These are phyloP conservation scores for Cirrhinus mrigala DNA, from an alignment of 2,797 vertebrate species.

Conservation along the genomic window DNA sequence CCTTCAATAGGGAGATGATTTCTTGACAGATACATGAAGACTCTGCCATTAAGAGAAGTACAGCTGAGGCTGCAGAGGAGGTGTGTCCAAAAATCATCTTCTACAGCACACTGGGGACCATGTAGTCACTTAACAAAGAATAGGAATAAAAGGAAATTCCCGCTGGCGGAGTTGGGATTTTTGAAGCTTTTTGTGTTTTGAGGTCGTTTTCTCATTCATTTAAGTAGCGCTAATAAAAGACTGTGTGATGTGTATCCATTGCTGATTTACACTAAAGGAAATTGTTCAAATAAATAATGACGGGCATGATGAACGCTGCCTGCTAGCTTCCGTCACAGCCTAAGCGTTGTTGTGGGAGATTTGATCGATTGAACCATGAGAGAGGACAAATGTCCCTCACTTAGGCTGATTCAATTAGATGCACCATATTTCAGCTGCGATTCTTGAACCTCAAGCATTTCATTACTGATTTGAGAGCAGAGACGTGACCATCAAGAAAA, in stretches of 20 bases:
- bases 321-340: constrained; percentile 20
- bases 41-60: background rate
- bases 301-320: background rate
- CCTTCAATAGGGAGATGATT: constrained; percentile 54
- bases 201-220: background rate
- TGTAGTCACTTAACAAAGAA: constrained; percentile 6
- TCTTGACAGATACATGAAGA: constrained; percentile 55
- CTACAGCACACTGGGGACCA: constrained; percentile 34
- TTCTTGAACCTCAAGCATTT: constrained; percentile 47
- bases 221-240: background rate
- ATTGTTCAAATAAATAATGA: constrained; percentile 30
- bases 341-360: constrained; percentile 49
- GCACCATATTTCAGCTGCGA: constrained; percentile 59
- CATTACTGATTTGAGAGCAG: constrained; percentile 41
- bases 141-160: constrained; percentile 2
- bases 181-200: background rate
- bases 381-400: constrained; percentile 56
- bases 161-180: background rate
- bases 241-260: constrained; percentile 2
- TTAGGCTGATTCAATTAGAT: constrained; percentile 56
- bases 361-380: constrained; percentile 60
- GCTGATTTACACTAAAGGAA: constrained; percentile 22
- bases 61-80: constrained; percentile 25
- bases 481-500: constrained; percentile 33
- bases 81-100: constrained; percentile 1